Percentiles rank a stretch among this genome's conserved stretches.
These are phyloP conservation scores for Lochmaea capreae DNA, from an alignment of 2,888 invertebrate genomes.

Conservation along the genomic window DNA sequence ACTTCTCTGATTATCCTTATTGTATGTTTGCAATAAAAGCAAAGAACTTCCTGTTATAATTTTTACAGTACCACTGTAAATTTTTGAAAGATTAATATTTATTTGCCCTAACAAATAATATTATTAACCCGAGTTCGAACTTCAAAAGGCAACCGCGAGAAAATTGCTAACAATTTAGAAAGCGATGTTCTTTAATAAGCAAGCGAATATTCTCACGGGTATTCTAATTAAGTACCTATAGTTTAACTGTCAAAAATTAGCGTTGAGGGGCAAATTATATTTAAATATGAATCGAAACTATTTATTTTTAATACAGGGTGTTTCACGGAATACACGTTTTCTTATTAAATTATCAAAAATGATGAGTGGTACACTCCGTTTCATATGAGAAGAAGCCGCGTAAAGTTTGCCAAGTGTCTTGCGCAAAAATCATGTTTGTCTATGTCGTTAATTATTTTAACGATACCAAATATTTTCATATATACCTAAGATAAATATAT, in stretches of 20 bases:
- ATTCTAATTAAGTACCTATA: neutral
- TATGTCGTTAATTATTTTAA: no score
- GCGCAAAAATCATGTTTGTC: no score
- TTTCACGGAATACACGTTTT: no score
- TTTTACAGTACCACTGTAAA: neutral
- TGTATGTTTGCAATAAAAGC: conserved; percentile 8
- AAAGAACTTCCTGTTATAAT: conserved; percentile 9
- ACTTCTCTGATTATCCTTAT: neutral
- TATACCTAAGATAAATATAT: no score
- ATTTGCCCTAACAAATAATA: neutral
- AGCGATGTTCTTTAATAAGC: neutral
- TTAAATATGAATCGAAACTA: neutral
- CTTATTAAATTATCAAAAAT: no score
- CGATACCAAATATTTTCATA: no score
- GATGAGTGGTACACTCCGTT: no score
- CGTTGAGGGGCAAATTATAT: neutral
- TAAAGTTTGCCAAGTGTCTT: no score
- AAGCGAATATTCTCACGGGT: neutral
- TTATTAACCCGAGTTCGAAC: neutral
- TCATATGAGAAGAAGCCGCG: no score
- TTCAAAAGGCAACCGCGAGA: neutral
- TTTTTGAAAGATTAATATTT: conserved; percentile 1
- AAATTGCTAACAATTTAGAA: neutral
- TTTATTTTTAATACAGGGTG: no score
- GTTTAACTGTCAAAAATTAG: neutral